A percentile compares a stretch with the other conserved stretches of the same genome.
Evolutionary conservation across 2,888 invertebrate genomes (phyloP).

Genomic region (Xestia c-nigrum): DNA sequence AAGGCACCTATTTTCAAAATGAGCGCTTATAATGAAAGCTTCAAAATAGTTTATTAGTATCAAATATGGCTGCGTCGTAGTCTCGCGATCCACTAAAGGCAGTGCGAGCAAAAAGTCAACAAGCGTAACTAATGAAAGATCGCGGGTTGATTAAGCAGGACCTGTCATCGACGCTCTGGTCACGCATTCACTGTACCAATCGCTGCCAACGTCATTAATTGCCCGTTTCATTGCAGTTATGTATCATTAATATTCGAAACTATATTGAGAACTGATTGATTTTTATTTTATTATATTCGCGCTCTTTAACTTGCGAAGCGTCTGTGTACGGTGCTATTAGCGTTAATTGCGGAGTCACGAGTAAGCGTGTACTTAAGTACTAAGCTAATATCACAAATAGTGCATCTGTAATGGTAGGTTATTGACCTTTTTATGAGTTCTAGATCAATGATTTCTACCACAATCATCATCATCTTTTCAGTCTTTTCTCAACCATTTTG

Average conservation of each 20-base stretch:
- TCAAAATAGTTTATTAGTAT: conserved; percentile 39
- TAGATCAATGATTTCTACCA: conserved; percentile 19
- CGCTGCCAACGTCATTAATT: conserved; percentile 86
- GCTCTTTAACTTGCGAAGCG: conserved; percentile 35
- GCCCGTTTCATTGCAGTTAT: conserved; percentile 85
- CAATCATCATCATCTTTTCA: neutral
- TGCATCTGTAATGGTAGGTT: conserved; percentile 39
- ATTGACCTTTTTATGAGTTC: conserved; percentile 13
- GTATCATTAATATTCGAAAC: conserved; percentile 85
- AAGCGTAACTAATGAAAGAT: conserved; percentile 87
- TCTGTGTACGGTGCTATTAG: conserved; percentile 36
- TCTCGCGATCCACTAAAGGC: conserved; percentile 67
- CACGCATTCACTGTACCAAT: conserved; percentile 70
- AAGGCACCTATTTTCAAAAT: conserved; percentile 2
- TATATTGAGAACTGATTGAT: conserved; percentile 75
- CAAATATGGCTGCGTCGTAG: conserved; percentile 61
- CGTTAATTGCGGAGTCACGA: conserved; percentile 55
- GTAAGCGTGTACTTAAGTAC: conserved; percentile 28
- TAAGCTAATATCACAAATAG: conserved; percentile 43
- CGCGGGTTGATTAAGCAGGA: conserved; percentile 83
- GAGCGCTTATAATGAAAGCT: conserved; percentile 12
- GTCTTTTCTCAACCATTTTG: neutral
- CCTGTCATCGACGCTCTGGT: conserved; percentile 81
- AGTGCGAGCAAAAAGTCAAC: conserved; percentile 74
- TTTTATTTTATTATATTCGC: conserved; percentile 67